Base-by-base conservation (phyloP, 1,140 invertebrate genomes). In the Drosophila lacteicornis region DNA sequence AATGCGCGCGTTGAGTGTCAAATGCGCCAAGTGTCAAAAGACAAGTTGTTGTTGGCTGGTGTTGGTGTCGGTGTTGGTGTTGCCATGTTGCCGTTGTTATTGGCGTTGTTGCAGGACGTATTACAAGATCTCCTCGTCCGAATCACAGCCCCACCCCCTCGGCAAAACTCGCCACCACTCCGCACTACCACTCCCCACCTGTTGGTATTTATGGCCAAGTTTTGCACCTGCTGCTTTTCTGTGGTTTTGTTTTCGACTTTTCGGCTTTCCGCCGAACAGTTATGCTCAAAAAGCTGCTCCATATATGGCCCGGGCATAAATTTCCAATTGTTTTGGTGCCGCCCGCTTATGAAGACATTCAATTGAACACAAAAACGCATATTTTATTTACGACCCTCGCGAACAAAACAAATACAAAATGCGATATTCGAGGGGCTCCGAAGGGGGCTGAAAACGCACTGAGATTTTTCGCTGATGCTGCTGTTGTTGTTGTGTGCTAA, bases 1-100 rank as follows among this genome's bases (percentile, higher is more conserved):
- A 91, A 91, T 91, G 88, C 88, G 88, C 88, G 88, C 88, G 88
- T 91, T 91, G 84, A 91, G 88, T 91, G 88, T 91, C 88, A 91
- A 91, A 91, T 88, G 88, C 88, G 86, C 85, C 81, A 88, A 88
- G 85, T 88, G 85, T 88, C 85, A 88, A 90, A 80, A 75, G 85
- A 88, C 86, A 78, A 78, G 77, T 79, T 75, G 79, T 76, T 74
- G 65, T 53, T 69, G 66, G 53, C 45, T 79, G 59, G 42, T 51
- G 47, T 78, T 63, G 75, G 40, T 71, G 51, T 63, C 62, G 47
- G 22, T 42, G 46, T 68, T 69, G 50, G 49, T 78, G 62, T 73
- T 68, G 60, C 47, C 59, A 56, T 63, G 69, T 70, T 51, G 69
- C 45, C 25, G 66, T 73, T 73, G 69, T 73, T 73, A 73, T 73